These are phyloP conservation scores for Pheosia gnoma DNA, from an alignment of 2,888 invertebrate genomes.

Conservation along the genomic window DNA sequence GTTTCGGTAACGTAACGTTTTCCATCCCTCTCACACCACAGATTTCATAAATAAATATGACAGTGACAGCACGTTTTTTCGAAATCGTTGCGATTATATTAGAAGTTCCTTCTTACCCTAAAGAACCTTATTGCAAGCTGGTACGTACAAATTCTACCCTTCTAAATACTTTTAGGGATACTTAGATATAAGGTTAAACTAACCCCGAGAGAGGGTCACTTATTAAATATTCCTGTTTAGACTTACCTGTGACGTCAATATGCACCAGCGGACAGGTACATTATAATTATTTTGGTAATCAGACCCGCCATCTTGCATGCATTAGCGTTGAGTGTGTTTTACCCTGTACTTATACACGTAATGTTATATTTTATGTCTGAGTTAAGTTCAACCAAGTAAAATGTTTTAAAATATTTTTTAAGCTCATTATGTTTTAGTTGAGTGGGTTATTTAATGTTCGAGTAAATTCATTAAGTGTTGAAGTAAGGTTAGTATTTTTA, in stretches of 20 bases:
- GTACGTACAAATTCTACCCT: background rate
- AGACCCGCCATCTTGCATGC: constrained; percentile 30
- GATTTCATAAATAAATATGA: no score
- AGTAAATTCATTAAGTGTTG: background rate
- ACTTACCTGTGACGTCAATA: constrained; percentile 1
- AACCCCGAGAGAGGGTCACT: constrained; percentile 25
- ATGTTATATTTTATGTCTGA: constrained; percentile 36
- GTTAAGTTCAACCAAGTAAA: background rate
- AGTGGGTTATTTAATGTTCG: background rate
- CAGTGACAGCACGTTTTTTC: no score
- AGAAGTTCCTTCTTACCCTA: no score
- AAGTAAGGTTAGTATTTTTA: background rate
- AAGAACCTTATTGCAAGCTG: no score
- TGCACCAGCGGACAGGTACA: constrained; percentile 1
- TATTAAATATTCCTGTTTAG: constrained; percentile 41
- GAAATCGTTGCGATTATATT: no score
- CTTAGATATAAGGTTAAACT: constrained; percentile 15
- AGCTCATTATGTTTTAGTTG: background rate
- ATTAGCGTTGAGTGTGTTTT: constrained; percentile 13
- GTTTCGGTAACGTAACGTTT: no score
- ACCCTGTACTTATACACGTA: constrained; percentile 16
- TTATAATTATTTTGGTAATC: constrained; percentile 34
- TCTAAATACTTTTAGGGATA: background rate
- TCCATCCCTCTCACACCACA: no score
- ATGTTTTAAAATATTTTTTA: background rate